phyloP scores from a whole-genome alignment of 2,888 invertebrate species.

The Platycheirus albimanus region DNA sequence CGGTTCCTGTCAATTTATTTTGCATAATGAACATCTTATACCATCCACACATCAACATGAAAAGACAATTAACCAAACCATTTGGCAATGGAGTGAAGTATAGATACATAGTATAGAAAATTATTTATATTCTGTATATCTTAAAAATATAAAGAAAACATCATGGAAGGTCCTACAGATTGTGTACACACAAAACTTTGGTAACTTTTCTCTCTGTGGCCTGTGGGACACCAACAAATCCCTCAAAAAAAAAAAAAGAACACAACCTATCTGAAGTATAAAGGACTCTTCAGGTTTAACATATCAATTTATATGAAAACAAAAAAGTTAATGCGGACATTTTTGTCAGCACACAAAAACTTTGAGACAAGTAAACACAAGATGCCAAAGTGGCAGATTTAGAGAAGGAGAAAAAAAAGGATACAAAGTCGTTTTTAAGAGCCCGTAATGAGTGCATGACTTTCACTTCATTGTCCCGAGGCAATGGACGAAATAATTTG shows the following conservation, averaged over 20 bases:
- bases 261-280: neutral
- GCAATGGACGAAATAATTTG: neutral
- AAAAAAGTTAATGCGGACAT: constrained; percentile 47
- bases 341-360: constrained; percentile 40
- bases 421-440: neutral
- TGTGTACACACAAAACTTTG: neutral
- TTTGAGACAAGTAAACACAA: constrained; percentile 26
- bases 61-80: constrained; percentile 29
- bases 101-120: too few relatives aligned
- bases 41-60: constrained; percentile 11
- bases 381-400: neutral
- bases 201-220: too few relatives aligned
- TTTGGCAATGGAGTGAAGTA: neutral
- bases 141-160: neutral
- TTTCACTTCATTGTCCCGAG: neutral
- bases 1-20: constrained; percentile 20
- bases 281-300: constrained; percentile 15
- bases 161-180: constrained; percentile 1
- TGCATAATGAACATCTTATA: constrained; percentile 4
- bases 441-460: neutral
- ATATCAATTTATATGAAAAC: constrained; percentile 38
- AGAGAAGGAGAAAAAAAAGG: neutral
- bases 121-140: too few relatives aligned
- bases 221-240: too few relatives aligned
- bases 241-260: too few relatives aligned